A percentile compares a stretch with the other conserved stretches of the same genome.
These are phyloP conservation scores for Furcula furcula DNA, from an alignment of 2,888 invertebrate species.

Conservation along the genomic window DNA sequence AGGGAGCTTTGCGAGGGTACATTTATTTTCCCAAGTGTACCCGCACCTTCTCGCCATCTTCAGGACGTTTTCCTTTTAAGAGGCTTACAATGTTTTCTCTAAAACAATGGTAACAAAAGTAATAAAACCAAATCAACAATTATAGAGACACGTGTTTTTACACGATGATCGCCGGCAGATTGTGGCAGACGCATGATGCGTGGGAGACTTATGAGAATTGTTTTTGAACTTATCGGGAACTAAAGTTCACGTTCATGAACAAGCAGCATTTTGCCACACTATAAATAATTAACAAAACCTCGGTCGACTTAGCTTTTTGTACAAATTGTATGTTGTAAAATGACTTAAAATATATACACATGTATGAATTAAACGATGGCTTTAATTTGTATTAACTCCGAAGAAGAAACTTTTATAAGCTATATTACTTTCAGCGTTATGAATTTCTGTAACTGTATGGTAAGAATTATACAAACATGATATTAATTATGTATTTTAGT, in stretches of 20 bases:
- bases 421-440: slow-evolving; percentile 61
- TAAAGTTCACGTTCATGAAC: too few species aligned
- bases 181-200: slow-evolving; percentile 50
- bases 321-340: slow-evolving; percentile 35
- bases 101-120: slow-evolving; percentile 28
- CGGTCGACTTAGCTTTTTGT: too few species aligned
- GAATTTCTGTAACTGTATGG: slow-evolving; percentile 58
- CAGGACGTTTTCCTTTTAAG: slow-evolving; percentile 64
- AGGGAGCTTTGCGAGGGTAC: slow-evolving; percentile 67
- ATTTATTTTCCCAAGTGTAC: slow-evolving; percentile 52
- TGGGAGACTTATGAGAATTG: slow-evolving; percentile 24
- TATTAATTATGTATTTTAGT: slow-evolving; percentile 60
- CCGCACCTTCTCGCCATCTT: slow-evolving; percentile 57
- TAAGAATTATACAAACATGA: slow-evolving; percentile 68
- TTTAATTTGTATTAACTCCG: slow-evolving; percentile 46
- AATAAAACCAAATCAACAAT: too few species aligned
- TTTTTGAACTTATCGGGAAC: slow-evolving; percentile 34
- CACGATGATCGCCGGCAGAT: slow-evolving; percentile 27
- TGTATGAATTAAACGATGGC: slow-evolving; percentile 29
- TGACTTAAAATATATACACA: slow-evolving; percentile 36
- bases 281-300: too few species aligned
- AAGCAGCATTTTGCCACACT: too few species aligned
- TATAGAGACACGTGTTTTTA: not conserved
- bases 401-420: slow-evolving; percentile 55
- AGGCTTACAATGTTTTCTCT: slow-evolving; percentile 63